These are phyloP conservation scores for Spondyliosoma cantharus DNA, from an alignment of 2,797 vertebrate species.

Conservation along the genomic window DNA sequence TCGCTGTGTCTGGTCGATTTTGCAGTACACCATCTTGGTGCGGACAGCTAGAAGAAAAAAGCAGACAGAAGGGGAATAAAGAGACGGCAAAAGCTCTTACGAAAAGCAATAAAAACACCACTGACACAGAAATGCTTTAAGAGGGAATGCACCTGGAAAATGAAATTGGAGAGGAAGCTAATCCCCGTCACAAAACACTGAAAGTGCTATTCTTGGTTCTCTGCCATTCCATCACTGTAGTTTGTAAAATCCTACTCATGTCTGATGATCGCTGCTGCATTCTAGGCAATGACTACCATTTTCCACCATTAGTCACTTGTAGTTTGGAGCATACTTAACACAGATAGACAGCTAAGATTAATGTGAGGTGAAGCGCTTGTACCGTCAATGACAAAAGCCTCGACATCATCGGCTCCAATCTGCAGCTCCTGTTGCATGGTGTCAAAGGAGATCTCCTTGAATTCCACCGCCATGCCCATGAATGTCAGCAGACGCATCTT, in stretches of 20 bases:
- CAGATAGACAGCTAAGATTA: neutral
- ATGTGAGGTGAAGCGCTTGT: slow-evolving; percentile 60
- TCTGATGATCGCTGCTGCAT: neutral
- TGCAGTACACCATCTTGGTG: slow-evolving; percentile 99
- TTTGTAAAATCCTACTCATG: slow-evolving; percentile 11
- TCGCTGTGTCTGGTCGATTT: slow-evolving; percentile 98
- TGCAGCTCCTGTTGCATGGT: slow-evolving; percentile 98
- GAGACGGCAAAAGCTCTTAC: slow-evolving; percentile 2
- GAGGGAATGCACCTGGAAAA: slow-evolving; percentile 21
- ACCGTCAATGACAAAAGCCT: slow-evolving; percentile 98
- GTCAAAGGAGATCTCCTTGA: slow-evolving; percentile 97
- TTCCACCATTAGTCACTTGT: neutral
- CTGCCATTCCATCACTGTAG: neutral
- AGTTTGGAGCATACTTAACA: slow-evolving; percentile 4
- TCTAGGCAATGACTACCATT: neutral
- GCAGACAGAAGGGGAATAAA: slow-evolving; percentile 23
- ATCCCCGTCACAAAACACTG: slow-evolving; percentile 24
- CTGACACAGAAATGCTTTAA: slow-evolving; percentile 13
- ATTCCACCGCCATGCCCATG: slow-evolving; percentile 99
- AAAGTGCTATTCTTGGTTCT: slow-evolving; percentile 29
- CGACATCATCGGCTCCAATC: slow-evolving; percentile 94
- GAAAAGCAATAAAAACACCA: slow-evolving; percentile 33
- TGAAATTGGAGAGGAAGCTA: slow-evolving; percentile 28
- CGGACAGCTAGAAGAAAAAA: slow-evolving; percentile 88
- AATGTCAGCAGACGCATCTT: slow-evolving; percentile 99